Evolutionary conservation across 2,797 vertebrate genomes (phyloP), one percentile per base, ranked within the genome.

Genomic region (Orestias chungarensis): DNA sequence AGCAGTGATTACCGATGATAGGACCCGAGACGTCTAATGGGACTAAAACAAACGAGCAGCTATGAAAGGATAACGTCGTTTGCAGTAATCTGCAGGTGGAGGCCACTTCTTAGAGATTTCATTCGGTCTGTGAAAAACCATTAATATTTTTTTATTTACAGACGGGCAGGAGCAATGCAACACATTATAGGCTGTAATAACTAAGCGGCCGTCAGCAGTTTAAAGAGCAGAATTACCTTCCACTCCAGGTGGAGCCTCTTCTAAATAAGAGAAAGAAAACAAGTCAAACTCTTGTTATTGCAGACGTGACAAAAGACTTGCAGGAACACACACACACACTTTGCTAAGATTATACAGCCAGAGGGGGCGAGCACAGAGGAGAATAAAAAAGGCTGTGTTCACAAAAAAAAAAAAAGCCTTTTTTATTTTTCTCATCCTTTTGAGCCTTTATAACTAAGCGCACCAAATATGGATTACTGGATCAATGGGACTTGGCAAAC

Each of bases 391-490:
- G 44, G 38, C 73, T 73, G 72, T 72, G 71, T 73, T 82, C 81
- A 76, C 49, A 73, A 75, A 84, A 75, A 55, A 73, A 75, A 25
- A 52, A 72, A 70, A 73, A 81, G 70, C 87, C 82, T 82, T 6
- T n/a, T n/a, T 25, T 59, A 11, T 61, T 14, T 33, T 54, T 2
- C 17, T 9, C 86, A 88, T 87, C 49, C 85, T 81, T 75, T 66
- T 72, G 43, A 78, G 46, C 81, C 79, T 81, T 88, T 87, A 79
- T 83, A 78, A 89, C 86, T 82, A 82, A 87, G 77, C 76, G 83
- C 83, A 88, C 76, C 86, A 73, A 90, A 86, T 75, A 85, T 76
- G 38, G 75, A 89, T 92, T 90, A 91, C 78, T 80, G 80, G 87
- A 86, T 89, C 87, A 86, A 83, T 83, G 75, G 66, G 65, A 79